Base-by-base conservation (phyloP, 2,888 invertebrate genomes). In the Suillia variegata region DNA sequence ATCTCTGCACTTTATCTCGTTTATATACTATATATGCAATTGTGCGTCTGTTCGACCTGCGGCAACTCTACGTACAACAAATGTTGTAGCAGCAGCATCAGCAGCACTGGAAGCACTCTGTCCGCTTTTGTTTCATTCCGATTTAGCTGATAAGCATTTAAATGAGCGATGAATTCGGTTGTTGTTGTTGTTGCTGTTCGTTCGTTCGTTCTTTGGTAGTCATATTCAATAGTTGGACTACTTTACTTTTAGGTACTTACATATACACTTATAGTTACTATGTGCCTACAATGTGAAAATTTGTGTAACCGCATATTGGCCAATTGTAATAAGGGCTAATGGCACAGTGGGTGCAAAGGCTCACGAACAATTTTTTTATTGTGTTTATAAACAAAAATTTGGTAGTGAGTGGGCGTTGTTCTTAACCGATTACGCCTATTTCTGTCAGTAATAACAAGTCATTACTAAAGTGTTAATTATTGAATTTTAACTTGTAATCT, bases 121-220 rank as follows among this genome's bases (percentile, higher is more conserved):
- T 69, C 69, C 71, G 73, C 76, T 75, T 75, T 75, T 75, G 74
- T 75, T 75, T 69, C n/a, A n/a, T 69, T 73, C 67, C 69, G 75
- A 75, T 75, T 66, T 62, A 65, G 64, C 67, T 71, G 75, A 76
- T 75, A 75, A 75, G 74, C 74, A 75, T 73, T 75, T 72, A 73
- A 75, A 75, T 75, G 76, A 75, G 73, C 67, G 72, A 8, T 38
- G 12, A 8, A 13, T 38, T 45, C 20, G 45, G 38, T 38, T 13
- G 8, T 38, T 54, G 59, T 47, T 52, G 56, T 45, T 26, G 51
- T n/a, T n/a, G n/a, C n/a, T n/a, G n/a, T n/a, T n/a, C n/a, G n/a
- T n/a, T n/a, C n/a, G n/a, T n/a, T n/a, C n/a, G n/a, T n/a, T n/a
- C n/a, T n/a, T n/a, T 50, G 2, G 45, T 20, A 45, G 17, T 45